Evolutionary conservation across 1,140 invertebrate species (phyloP), one percentile per base, ranked within the genome.

Genomic region (Nixonia krombeini): DNA sequence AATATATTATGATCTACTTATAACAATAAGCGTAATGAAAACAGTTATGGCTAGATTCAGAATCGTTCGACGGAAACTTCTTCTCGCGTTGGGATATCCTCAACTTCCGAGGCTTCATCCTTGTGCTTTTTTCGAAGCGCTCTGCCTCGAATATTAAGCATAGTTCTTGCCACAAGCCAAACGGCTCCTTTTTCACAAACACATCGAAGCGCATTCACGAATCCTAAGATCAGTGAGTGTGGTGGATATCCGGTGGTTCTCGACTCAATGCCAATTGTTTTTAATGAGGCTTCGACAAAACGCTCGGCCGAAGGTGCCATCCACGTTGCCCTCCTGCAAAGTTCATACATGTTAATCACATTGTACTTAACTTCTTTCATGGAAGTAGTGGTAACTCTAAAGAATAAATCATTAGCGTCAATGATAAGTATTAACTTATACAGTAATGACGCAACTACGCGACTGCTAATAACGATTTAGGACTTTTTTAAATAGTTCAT

Each of bases 181-280:
- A 87, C 70, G 0, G 85, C 85, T 9, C 89, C 86, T 18, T 69
- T 78, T 1, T 87, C 86, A 4, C 87, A 88, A 0, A 88, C 62
- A n/a, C 72, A 78, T 4, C 86, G 72, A 6, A 91, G 66, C 1
- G 55, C 70, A 13, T 87, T 82, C 5, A 91, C 58, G n/a, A 85
- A 66, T 6, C 82, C 86, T 44, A 91, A 86, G 73, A 94, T 86
- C 4, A 94, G 56, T 4, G 86, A 85, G 70, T 95, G 93, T 0
- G 92, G 92, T 5, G 88, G 88, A 80, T 95, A 96, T 13, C 93
- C 95, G 2, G 91, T 91, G 0, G 94, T 95, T 33, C 87, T 84
- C 1, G 85, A 84, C 62, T 91, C 88, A 35, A 94, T 88, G 9
- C 94, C 94, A 16, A 94, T 86, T 9, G 93, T 92, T 59, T 87